Conservation (phyloP, 1,140 invertebrate species). For the Dreissena polymorpha region DNA sequence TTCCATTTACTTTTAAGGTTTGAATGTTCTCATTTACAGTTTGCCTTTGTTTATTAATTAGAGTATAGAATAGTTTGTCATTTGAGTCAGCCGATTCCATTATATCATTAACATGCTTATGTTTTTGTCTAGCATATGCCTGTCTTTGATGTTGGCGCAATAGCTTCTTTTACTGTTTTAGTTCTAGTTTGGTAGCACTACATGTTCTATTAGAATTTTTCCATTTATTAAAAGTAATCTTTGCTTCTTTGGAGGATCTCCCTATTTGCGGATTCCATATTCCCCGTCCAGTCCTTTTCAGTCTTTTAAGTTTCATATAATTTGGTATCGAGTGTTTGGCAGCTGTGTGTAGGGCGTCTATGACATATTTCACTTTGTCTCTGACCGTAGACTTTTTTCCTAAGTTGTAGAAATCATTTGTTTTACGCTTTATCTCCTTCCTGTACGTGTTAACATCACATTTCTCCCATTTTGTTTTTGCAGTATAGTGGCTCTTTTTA, state of each 20-base stretch:
- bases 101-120: not conserved
- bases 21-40: not conserved
- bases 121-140: not conserved
- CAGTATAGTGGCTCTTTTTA: no score
- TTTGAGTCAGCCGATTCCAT: no score
- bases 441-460: no score
- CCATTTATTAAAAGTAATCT: constrained; percentile 1
- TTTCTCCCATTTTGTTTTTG: no score
- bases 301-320: not conserved
- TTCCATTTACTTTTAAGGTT: constrained; percentile 3
- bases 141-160: not conserved
- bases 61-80: no score
- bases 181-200: not conserved
- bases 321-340: not conserved
- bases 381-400: no score
- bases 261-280: constrained; percentile 6
- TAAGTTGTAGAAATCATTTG: no score
- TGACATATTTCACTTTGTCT: not conserved
- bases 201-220: not conserved
- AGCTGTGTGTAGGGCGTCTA: not conserved
- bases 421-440: no score
- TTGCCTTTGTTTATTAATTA: not conserved
- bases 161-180: not conserved
- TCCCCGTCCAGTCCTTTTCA: not conserved
- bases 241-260: no score